Evolutionary conservation across 2,797 vertebrate species (phyloP).

Genomic region (Poeciliopsis infans): DNA sequence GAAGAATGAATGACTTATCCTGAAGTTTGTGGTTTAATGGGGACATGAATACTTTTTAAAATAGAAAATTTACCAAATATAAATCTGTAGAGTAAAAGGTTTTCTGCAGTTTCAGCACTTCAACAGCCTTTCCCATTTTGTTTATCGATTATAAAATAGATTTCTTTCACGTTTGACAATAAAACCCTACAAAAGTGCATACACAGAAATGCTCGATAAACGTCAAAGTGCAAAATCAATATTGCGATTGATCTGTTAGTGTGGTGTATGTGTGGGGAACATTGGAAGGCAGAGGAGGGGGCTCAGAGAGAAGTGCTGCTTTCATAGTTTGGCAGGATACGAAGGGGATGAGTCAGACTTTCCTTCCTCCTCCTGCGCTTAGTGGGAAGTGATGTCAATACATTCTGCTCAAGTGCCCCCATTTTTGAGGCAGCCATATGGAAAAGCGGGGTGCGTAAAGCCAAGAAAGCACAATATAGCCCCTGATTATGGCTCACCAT

Average conservation of each 20-base stretch:
- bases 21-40: neutral
- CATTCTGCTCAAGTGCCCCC: conserved; percentile 64
- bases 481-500: conserved; percentile 33
- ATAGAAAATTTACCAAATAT: neutral
- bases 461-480: conserved; percentile 47
- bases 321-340: conserved; percentile 70
- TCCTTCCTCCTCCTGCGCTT: conserved; percentile 73
- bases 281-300: conserved; percentile 49
- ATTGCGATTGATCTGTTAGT: conserved; percentile 41
- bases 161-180: conserved; percentile 4
- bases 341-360: conserved; percentile 80
- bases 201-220: conserved; percentile 18
- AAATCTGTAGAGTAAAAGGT: conserved; percentile 4
- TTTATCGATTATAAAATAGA: neutral
- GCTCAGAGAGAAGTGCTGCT: conserved; percentile 48
- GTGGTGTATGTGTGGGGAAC: conserved; percentile 32
- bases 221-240: conserved; percentile 23
- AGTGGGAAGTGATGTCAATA: conserved; percentile 78
- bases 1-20: neutral
- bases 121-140: conserved; percentile 6
- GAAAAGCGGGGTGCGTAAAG: conserved; percentile 15
- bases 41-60: neutral
- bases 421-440: conserved; percentile 66
- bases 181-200: neutral
- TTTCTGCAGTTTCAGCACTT: conserved; percentile 1